phyloP scores from a whole-genome alignment of 2,797 vertebrate genomes.

The Brachyalestes nurse region DNA sequence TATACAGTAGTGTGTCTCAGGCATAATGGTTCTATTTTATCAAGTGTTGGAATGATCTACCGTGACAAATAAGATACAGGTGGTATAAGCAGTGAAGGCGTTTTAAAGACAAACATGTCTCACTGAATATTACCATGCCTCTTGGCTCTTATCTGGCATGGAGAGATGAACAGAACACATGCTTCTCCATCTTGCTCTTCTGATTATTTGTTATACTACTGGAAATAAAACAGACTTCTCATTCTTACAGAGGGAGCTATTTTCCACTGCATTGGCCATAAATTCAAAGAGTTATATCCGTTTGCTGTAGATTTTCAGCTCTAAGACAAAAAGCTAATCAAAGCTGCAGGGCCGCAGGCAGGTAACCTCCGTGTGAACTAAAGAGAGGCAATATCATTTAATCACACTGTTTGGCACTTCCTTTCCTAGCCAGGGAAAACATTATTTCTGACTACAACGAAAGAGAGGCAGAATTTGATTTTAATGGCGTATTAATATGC shows the following conservation, averaged over 20 bases:
- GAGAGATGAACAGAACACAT: constrained; percentile 57
- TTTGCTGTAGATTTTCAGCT: constrained; percentile 79
- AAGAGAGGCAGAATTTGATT: constrained; percentile 73
- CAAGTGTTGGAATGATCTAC: constrained; percentile 1
- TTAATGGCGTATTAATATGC: constrained; percentile 72
- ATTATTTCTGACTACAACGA: constrained; percentile 74
- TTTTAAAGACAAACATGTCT: constrained; percentile 50
- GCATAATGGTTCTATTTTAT: constrained; percentile 12
- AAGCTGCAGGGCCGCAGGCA: constrained; percentile 79
- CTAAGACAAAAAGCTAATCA: constrained; percentile 86
- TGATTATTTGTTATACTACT: constrained; percentile 66
- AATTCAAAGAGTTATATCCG: constrained; percentile 74
- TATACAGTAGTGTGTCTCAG: neutral
- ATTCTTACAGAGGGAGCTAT: constrained; percentile 70
- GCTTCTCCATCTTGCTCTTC: constrained; percentile 66
- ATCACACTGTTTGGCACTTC: constrained; percentile 77
- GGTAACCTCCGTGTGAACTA: constrained; percentile 86
- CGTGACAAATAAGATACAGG: constrained; percentile 19
- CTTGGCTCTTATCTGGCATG: constrained; percentile 52
- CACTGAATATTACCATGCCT: constrained; percentile 54
- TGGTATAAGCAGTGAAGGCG: constrained; percentile 33
- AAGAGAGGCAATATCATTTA: constrained; percentile 85
- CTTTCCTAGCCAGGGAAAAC: constrained; percentile 63
- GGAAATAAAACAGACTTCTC: constrained; percentile 63
- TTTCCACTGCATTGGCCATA: constrained; percentile 69